Evolutionary conservation across 2,113 vertebrate species (phyloP).

Genomic region (Lophotis ruficrista): DNA sequence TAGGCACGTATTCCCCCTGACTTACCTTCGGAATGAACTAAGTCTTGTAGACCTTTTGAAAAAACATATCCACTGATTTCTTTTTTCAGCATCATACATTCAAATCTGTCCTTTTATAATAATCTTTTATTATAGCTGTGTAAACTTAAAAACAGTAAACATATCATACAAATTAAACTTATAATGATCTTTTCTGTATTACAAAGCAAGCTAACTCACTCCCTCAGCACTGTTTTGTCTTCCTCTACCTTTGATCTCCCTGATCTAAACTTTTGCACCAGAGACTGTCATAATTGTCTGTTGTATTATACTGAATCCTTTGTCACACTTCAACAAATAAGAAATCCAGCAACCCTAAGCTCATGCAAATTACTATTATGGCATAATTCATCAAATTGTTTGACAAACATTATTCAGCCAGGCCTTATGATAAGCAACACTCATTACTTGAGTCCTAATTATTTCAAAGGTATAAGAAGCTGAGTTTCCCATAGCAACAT

Average conservation of each 20-base stretch:
- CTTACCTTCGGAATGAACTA: not conserved
- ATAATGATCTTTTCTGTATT: not conserved
- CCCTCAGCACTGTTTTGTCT: not conserved
- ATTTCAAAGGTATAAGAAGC: conserved; percentile 1
- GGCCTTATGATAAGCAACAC: not conserved
- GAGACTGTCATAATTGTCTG: not conserved
- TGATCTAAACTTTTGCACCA: not conserved
- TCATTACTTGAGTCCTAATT: conserved; percentile 10
- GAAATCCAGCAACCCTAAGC: not conserved
- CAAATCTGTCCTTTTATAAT: not conserved
- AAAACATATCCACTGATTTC: not conserved
- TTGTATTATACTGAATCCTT: not conserved
- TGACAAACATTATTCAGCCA: not conserved
- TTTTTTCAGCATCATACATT: not conserved
- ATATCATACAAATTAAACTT: not conserved
- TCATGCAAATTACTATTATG: not conserved
- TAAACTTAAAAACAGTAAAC: not conserved
- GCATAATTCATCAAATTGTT: not conserved
- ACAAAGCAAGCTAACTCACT: not conserved
- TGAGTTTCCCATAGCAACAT: conserved; percentile 12
- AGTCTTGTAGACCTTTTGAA: not conserved
- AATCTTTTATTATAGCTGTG: not conserved
- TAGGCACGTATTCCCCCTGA: fast-evolving
- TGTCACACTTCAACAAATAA: not conserved
- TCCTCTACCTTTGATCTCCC: not conserved